These are phyloP conservation scores for Thamnophis elegans DNA, from an alignment of 2,797 vertebrate species.

Conservation along the genomic window DNA sequence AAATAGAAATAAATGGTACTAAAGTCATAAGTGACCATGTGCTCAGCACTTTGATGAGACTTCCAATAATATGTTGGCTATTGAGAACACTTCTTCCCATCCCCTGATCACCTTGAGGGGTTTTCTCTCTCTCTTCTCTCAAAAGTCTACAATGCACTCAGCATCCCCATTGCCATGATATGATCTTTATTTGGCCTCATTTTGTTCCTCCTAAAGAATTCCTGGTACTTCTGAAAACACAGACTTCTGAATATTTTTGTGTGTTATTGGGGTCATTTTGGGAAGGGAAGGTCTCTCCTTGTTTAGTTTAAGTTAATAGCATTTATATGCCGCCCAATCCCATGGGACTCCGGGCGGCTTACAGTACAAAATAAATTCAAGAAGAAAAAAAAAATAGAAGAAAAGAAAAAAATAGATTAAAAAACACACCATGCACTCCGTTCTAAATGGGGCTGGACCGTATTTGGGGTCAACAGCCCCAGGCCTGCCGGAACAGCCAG, in stretches of 20 bases:
- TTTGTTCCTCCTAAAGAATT: background rate
- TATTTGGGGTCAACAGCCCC: too few relatives aligned
- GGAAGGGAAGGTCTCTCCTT: too few relatives aligned
- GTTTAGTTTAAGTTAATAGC: too few relatives aligned
- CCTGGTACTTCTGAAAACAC: background rate
- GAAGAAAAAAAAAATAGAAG: too few relatives aligned
- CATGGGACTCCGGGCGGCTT: too few relatives aligned
- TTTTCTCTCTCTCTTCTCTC: background rate
- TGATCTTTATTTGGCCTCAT: background rate
- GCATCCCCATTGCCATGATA: background rate
- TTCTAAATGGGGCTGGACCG: too few relatives aligned
- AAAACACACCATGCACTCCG: too few relatives aligned
- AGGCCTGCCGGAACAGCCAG: too few relatives aligned
- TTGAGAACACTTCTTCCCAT: background rate
- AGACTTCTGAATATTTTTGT: background rate
- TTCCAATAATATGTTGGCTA: background rate
- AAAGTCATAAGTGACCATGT: background rate
- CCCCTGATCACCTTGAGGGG: background rate
- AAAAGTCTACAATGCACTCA: background rate
- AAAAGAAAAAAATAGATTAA: too few relatives aligned
- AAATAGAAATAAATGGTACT: background rate
- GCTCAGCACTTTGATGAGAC: background rate
- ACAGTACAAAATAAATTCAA: too few relatives aligned
- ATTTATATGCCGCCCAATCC: too few relatives aligned
- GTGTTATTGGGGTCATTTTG: background rate